These are phyloP conservation scores for Psittacula derbiana DNA, from an alignment of 2,797 vertebrate species.

Conservation along the genomic window DNA sequence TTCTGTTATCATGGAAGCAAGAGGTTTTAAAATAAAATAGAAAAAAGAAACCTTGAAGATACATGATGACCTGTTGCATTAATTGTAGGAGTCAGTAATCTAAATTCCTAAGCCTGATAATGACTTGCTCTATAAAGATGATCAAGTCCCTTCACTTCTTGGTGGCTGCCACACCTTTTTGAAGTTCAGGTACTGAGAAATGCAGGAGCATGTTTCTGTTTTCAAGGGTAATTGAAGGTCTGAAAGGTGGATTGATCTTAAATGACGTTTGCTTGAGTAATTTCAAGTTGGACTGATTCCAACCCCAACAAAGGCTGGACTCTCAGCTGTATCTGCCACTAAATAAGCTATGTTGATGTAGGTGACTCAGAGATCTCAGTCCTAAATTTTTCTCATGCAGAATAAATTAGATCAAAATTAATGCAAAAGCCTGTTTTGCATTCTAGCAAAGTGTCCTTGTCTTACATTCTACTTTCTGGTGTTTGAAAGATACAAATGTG, in stretches of 20 bases:
- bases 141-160: not conserved
- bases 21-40: not conserved
- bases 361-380: fast-evolving
- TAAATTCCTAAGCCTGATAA: not conserved
- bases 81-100: not conserved
- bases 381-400: not conserved
- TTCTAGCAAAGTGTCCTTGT: not conserved
- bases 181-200: not conserved
- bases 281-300: not conserved
- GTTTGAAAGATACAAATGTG: not conserved
- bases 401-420: not conserved
- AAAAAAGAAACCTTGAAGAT: not conserved
- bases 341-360: not conserved
- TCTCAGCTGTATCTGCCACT: not conserved
- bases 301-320: not conserved
- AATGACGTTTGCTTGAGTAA: not conserved
- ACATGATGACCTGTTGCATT: not conserved
- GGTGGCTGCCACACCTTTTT: not conserved
- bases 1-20: not conserved
- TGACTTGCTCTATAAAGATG: not conserved
- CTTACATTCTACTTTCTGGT: not conserved
- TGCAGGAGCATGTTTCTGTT: not conserved
- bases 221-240: not conserved
- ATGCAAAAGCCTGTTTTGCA: not conserved
- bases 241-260: not conserved